Conservation (phyloP, 2,888 invertebrate species). For the Dicyrtoma fusca region DNA sequence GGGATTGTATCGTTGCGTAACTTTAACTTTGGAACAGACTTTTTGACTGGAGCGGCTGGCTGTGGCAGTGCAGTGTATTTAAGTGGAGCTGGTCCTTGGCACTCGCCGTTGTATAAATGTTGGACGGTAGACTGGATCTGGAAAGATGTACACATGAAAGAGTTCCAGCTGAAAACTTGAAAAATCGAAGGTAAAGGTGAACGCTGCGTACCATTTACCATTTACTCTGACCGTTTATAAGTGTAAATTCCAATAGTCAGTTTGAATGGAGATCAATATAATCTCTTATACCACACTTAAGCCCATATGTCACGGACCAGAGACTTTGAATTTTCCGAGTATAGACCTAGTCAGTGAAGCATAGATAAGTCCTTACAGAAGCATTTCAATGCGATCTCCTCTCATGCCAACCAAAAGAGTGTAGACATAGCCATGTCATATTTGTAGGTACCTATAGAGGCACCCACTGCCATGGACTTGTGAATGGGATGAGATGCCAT, state of each 20-base stretch:
- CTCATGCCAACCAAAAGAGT: neutral
- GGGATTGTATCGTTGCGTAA: no score
- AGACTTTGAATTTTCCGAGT: conserved; percentile 31
- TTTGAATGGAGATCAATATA: conserved; percentile 25
- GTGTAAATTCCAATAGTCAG: conserved; percentile 11
- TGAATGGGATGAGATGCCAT: neutral
- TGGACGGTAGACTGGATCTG: no score
- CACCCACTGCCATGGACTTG: neutral
- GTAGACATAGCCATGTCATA: neutral
- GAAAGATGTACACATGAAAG: no score
- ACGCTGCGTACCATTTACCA: neutral
- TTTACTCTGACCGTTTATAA: neutral
- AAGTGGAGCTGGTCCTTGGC: no score
- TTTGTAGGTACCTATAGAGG: neutral
- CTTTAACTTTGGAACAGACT: no score
- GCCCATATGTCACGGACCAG: conserved; percentile 23
- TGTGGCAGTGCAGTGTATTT: no score
- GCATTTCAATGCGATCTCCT: neutral
- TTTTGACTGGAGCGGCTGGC: no score
- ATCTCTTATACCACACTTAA: conserved; percentile 9
- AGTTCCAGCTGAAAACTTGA: neutral
- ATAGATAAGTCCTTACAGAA: conserved; percentile 17
- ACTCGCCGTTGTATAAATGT: no score
- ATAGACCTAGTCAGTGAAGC: conserved; percentile 12
- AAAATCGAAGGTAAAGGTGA: conserved; percentile 10